These are phyloP conservation scores for Mesocricetus auratus DNA, from an alignment of 2,113 vertebrate genomes.

Conservation along the genomic window DNA sequence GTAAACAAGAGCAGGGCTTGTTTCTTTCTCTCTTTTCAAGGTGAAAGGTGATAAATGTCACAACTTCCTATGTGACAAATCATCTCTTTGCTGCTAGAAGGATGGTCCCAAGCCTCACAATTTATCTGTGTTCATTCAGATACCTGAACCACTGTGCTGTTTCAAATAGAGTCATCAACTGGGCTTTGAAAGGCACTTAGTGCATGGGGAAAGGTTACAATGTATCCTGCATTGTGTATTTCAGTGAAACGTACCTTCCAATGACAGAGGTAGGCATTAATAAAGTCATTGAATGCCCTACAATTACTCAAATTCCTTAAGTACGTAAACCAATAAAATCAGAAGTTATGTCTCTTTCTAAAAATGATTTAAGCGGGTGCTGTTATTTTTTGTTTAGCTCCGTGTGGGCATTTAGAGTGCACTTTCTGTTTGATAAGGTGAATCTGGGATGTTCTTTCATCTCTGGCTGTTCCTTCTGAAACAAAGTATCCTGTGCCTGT, in stretches of 20 bases:
- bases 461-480: constrained; percentile 49
- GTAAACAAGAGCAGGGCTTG: constrained; percentile 48
- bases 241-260: constrained; percentile 62
- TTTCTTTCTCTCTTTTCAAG: constrained; percentile 48
- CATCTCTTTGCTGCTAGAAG: not conserved
- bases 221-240: not conserved
- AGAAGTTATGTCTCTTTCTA: constrained; percentile 42
- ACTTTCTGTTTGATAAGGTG: constrained; percentile 71
- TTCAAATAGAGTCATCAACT: constrained; percentile 24
- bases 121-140: not conserved
- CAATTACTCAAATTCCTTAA: constrained; percentile 62
- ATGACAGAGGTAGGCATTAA: constrained; percentile 63
- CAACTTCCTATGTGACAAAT: constrained; percentile 51
- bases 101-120: not conserved
- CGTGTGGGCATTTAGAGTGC: constrained; percentile 30
- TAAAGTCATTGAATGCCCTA: constrained; percentile 49
- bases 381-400: constrained; percentile 63
- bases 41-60: constrained; percentile 69
- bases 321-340: constrained; percentile 65
- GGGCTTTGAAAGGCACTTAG: not conserved
- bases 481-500: constrained; percentile 26
- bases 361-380: constrained; percentile 55
- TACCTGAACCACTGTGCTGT: not conserved
- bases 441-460: constrained; percentile 51
- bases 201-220: not conserved